These are phyloP conservation scores for Harpalus rubripes DNA, from an alignment of 2,888 invertebrate genomes.

Conservation along the genomic window DNA sequence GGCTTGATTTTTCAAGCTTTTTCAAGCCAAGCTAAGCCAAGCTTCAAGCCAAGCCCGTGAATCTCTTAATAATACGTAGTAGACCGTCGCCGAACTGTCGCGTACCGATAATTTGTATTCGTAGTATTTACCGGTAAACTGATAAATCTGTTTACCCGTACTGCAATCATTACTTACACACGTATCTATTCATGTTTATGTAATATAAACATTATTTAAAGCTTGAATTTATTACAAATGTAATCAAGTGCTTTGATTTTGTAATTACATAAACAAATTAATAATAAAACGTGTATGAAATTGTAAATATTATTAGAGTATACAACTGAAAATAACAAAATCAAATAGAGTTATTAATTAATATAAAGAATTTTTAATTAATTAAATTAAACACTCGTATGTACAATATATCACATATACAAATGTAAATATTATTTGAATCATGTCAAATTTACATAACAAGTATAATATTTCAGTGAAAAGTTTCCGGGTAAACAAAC, in stretches of 20 bases:
- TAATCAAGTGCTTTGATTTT: not conserved
- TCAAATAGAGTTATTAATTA: not conserved
- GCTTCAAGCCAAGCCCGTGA: too few relatives aligned
- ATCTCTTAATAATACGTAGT: too few relatives aligned
- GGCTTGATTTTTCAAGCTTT: too few relatives aligned
- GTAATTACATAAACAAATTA: not conserved
- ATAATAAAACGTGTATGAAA: not conserved
- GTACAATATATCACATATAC: not conserved
- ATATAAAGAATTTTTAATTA: conserved; percentile 4
- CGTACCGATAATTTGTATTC: too few relatives aligned
- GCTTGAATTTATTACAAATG: not conserved
- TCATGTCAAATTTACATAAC: not conserved
- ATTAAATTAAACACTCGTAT: not conserved
- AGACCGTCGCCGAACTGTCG: too few relatives aligned
- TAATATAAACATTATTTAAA: too few relatives aligned
- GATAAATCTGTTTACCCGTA: too few relatives aligned
- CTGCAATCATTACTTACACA: too few relatives aligned
- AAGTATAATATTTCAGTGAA: not conserved
- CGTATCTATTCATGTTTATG: too few relatives aligned
- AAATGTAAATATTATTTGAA: not conserved
- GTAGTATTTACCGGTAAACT: too few relatives aligned
- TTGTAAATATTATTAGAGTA: not conserved
- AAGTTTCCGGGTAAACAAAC: not conserved
- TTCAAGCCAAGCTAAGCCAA: too few relatives aligned
- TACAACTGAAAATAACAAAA: not conserved